phyloP scores from a whole-genome alignment of 2,888 invertebrate genomes.

The Dicroscelio sp. region DNA sequence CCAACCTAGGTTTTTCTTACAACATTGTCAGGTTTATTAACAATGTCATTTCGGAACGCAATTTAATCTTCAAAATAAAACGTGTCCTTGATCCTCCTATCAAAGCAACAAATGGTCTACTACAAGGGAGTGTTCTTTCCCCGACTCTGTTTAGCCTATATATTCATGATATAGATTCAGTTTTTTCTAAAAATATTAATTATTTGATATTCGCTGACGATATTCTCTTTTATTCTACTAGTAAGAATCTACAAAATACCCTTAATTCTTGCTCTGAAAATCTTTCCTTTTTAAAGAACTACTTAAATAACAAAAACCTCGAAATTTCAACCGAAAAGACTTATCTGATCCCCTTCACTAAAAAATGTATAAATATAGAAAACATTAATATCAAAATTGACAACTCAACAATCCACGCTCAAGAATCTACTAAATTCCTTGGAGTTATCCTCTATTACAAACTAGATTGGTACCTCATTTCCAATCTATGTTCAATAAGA shows the following conservation, averaged over 20 bases:
- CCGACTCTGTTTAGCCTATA: conserved; percentile 32
- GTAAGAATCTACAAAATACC: too few relatives aligned
- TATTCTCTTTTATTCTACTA: neutral
- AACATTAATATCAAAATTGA: neutral
- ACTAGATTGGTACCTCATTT: neutral
- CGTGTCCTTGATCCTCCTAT: too few relatives aligned
- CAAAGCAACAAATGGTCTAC: too few relatives aligned
- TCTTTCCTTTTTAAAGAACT: too few relatives aligned
- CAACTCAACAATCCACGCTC: neutral
- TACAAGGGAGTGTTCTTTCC: conserved; percentile 10
- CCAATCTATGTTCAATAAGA: neutral
- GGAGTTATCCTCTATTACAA: conserved; percentile 9
- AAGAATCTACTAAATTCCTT: neutral
- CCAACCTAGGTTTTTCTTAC: too few relatives aligned
- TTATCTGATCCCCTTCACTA: conserved; percentile 16
- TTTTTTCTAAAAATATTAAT: neutral
- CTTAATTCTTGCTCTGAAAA: too few relatives aligned
- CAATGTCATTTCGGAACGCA: too few relatives aligned
- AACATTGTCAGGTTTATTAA: too few relatives aligned
- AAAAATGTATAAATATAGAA: neutral
- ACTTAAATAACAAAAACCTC: neutral
- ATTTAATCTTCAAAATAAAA: too few relatives aligned
- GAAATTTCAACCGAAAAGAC: conserved; percentile 40
- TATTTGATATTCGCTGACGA: conserved; percentile 35
- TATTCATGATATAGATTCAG: neutral